Base-by-base conservation (phyloP, 2,888 invertebrate genomes). In the Drosophila paranaensis region DNA sequence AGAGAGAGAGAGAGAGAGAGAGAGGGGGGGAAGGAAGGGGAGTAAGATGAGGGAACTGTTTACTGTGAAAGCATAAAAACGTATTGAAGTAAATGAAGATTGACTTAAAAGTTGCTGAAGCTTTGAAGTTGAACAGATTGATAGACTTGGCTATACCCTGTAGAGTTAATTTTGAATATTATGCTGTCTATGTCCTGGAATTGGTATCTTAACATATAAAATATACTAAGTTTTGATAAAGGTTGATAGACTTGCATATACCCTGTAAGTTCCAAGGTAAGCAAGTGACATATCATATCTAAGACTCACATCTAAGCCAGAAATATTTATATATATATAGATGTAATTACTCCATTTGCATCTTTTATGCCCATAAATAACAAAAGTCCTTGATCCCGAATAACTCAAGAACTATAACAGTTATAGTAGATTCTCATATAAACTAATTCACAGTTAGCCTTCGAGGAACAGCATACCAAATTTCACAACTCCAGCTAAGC, bases 41-140 rank as follows among this genome's bases (percentile, higher is more conserved):
- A 27, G 27, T 3, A 27, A 20, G 20, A 20, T 20, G 20, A 20
- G 20, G 20, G 20, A 20, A 20, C 20, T 20, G 20, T 20, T 20
- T 20, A 1, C 20, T 30, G 30, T 30, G 30, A 0, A 6, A 3
- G 20, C 20, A 20, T 20, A 20, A 20, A 20, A 20, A 30, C 3
- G 6, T 16, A 11, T 3, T 6, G 0, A 11, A 33, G 1, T 6
- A 16, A 50, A 11, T 1, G 4, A n/a, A 11, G n/a, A 1, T n/a
- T 6, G 8, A 8, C 5, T 2, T 0, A 30, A 30, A 30, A n/a
- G 3, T n/a, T 30, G 5, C 6, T 6, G 0, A 20, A 20, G 20
- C 20, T 20, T 20, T 20, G 20, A 11, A 13, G 1, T 2, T 11
- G 11, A 8, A 8, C 6, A 20, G 5, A 11, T 11, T 27, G 14